These are phyloP conservation scores for Dromiciops gliroides DNA, from an alignment of 2,113 vertebrate species.

Conservation along the genomic window DNA sequence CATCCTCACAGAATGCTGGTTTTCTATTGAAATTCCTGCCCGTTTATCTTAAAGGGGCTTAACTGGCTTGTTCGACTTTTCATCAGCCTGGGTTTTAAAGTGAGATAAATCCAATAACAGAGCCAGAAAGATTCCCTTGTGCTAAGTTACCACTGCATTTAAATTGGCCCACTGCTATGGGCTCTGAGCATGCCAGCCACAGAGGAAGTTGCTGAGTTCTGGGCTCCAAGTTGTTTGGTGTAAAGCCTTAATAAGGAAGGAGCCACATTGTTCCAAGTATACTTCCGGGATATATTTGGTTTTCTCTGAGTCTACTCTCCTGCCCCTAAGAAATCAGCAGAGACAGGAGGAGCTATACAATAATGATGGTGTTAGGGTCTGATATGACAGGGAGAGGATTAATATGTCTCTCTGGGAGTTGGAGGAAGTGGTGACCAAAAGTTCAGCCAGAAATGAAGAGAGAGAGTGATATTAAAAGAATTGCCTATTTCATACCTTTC, in stretches of 20 bases:
- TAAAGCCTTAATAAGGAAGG: slow-evolving; percentile 74
- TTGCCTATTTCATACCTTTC: background rate
- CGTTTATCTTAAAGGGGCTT: slow-evolving; percentile 75
- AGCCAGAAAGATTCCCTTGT: slow-evolving; percentile 71
- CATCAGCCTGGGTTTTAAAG: slow-evolving; percentile 78
- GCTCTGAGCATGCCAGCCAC: slow-evolving; percentile 9
- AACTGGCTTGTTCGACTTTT: slow-evolving; percentile 74
- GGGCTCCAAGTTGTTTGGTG: slow-evolving; percentile 67
- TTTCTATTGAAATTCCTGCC: slow-evolving; percentile 57
- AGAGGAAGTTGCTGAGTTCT: slow-evolving; percentile 61
- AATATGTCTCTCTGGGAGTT: slow-evolving; percentile 23
- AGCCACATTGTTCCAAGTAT: slow-evolving; percentile 66
- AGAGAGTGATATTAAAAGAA: background rate
- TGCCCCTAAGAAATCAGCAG: slow-evolving; percentile 64
- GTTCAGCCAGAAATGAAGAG: background rate
- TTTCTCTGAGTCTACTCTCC: slow-evolving; percentile 29
- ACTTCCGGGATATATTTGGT: slow-evolving; percentile 53
- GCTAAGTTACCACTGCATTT: slow-evolving; percentile 68
- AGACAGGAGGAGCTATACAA: slow-evolving; percentile 39
- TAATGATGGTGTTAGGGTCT: slow-evolving; percentile 36
- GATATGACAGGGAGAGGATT: background rate
- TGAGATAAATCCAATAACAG: slow-evolving; percentile 76
- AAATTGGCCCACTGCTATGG: slow-evolving; percentile 77
- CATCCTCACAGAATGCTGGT: slow-evolving; percentile 52
- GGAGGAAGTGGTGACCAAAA: background rate